Conservation (phyloP, 2,113 vertebrate genomes). For the Bos indicus region DNA sequence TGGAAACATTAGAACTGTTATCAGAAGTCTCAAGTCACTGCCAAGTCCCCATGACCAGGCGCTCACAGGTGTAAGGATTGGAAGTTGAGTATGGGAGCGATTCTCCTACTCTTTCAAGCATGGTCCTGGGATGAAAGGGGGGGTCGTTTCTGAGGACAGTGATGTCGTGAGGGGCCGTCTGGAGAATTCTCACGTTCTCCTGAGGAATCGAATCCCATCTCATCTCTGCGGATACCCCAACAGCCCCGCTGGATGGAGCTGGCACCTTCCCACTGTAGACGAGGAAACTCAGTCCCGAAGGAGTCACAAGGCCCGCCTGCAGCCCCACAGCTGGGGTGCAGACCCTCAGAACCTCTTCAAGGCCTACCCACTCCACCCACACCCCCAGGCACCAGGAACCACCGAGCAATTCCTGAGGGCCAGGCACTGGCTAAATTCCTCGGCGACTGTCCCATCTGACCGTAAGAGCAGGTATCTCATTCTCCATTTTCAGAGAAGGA, state of each 20-base stretch:
- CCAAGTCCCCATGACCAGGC: not conserved
- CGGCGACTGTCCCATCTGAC: rapidly evolving
- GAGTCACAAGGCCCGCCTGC: not conserved
- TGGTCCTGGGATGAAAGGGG: not conserved
- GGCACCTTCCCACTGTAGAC: too few species aligned
- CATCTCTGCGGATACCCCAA: not conserved
- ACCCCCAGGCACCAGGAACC: not conserved
- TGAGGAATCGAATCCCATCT: rapidly evolving
- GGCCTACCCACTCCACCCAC: rapidly evolving
- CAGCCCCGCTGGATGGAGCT: too few species aligned
- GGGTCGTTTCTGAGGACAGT: not conserved
- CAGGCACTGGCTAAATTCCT: rapidly evolving
- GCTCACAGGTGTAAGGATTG: rapidly evolving
- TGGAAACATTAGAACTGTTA: not conserved
- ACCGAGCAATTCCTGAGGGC: not conserved
- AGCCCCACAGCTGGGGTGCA: not conserved
- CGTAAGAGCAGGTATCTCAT: rapidly evolving
- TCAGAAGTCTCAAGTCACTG: not conserved
- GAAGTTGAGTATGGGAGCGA: not conserved
- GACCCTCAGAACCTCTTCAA: not conserved
- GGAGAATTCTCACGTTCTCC: not conserved
- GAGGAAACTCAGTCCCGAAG: not conserved
- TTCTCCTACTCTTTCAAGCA: too few species aligned
- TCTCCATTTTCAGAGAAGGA: not conserved
- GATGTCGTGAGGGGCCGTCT: not conserved